Evolutionary conservation across 1,140 invertebrate genomes (phyloP).

Genomic region (Drosophila ironensis): DNA sequence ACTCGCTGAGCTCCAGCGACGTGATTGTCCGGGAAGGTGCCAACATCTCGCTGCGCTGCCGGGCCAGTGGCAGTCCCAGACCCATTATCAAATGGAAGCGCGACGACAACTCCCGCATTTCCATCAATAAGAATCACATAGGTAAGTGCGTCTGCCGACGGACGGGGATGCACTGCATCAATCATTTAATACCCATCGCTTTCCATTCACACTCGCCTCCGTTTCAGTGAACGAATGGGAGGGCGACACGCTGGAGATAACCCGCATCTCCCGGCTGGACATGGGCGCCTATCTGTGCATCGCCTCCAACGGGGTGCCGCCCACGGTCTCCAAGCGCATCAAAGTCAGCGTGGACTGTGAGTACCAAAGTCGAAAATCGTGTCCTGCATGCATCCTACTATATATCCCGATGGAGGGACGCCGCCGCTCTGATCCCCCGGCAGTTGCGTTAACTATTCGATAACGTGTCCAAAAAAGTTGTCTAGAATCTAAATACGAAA

Average conservation of each 20-base stretch:
- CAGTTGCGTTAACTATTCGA: conserved; percentile 15
- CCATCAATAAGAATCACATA: conserved; percentile 91
- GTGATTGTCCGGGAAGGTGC: conserved; percentile 95
- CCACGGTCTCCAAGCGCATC: conserved; percentile 93
- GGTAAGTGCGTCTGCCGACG: conserved; percentile 83
- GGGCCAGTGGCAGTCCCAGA: conserved; percentile 93
- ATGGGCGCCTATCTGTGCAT: conserved; percentile 96
- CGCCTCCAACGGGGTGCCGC: conserved; percentile 87
- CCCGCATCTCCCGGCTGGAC: conserved; percentile 91
- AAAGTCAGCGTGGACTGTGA: conserved; percentile 97
- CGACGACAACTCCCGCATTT: conserved; percentile 92
- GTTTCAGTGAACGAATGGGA: conserved; percentile 90
- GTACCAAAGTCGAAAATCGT: conserved; percentile 82
- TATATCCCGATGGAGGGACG: conserved; percentile 40
- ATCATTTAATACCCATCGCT: conserved; percentile 71
- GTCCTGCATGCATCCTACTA: not conserved
- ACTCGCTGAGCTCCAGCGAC: conserved; percentile 93
- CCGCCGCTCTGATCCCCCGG: not conserved
- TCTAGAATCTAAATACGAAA: conserved; percentile 22
- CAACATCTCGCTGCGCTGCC: conserved; percentile 93
- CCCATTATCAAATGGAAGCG: conserved; percentile 95
- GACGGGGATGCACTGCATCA: conserved; percentile 42
- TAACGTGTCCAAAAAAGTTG: conserved; percentile 7
- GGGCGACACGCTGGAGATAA: conserved; percentile 92
- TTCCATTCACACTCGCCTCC: not conserved